Evolutionary conservation across 2,113 vertebrate genomes (phyloP), one percentile per base, ranked within the genome.

Genomic region (Charadrius vociferus): DNA sequence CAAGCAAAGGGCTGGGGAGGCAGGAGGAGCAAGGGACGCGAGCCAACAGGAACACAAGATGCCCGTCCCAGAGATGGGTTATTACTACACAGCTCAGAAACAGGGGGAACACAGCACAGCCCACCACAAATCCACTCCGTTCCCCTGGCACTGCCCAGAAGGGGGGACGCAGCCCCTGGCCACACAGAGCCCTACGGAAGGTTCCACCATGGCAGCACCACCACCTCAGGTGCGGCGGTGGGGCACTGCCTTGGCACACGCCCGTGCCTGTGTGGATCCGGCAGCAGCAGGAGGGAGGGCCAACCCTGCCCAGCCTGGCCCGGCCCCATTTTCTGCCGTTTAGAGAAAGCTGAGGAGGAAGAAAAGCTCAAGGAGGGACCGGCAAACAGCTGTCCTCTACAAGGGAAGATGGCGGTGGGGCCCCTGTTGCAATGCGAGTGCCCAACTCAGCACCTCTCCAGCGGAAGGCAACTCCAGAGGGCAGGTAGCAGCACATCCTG

Each of bases 111-210:
- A 32, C 37, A 45, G 20, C 58, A 37, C 20, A 59, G 26, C 73
- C 73, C 41, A 37, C 43, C 17, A 19, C 26, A 61, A 30, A 61
- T 47, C 55, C 43, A 47, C 24, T 58, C 23, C 3, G 3, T 14
- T 74, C 32, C 32, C 52, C 22, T 5, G 3, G 23, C 23, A 43
- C 16, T 34, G 53, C 30, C 30, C 53, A 74, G 39, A 45, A 74
- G 53, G 8, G 23, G 12, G 21, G 30, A 34, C 2, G 6, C 3
- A 5, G 17, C 39, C 9, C 15, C 53, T 1, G 2, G 27, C 26
- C 1, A 1, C 39, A 58, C 17, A 5, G 39, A 74, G 55, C 41
- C 39, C 47, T 75, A 24, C 1, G 2, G 41, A 77, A 77, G 24
- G 26, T 77, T 59, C 41, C 2, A 2, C 41, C 34, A 47, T 59